phyloP scores from a whole-genome alignment of 2,113 vertebrate genomes.

The Micromys minutus region DNA sequence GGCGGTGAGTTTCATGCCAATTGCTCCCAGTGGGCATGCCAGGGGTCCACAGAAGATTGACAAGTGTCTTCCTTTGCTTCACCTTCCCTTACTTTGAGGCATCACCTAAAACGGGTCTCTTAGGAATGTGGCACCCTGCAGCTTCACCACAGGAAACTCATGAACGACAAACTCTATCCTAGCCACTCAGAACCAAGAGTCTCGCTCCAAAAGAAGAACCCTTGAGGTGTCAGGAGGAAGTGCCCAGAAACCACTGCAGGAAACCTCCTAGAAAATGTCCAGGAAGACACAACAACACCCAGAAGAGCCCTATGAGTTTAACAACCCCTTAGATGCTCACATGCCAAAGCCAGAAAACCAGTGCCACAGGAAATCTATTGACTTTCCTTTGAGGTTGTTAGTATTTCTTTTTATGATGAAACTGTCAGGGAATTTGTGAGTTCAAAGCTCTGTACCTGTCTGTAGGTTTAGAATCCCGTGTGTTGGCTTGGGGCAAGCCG shows the following conservation, averaged over 20 bases:
- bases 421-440: background rate
- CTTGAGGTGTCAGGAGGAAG: background rate
- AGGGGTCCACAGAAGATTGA: background rate
- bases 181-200: background rate
- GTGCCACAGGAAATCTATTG: fast-evolving
- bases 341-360: background rate
- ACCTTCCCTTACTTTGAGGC: background rate
- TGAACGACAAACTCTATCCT: background rate
- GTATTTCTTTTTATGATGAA: background rate
- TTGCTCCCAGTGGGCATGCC: background rate
- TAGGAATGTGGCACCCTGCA: background rate
- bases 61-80: background rate
- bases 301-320: background rate
- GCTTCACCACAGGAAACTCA: background rate
- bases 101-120: background rate
- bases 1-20: background rate
- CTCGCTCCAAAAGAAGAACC: background rate
- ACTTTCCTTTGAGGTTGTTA: background rate
- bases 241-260: too few species aligned
- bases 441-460: background rate
- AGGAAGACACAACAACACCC: too few species aligned
- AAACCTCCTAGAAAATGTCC: background rate
- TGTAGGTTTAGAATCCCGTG: background rate
- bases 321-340: background rate
- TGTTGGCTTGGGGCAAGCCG: too few species aligned